Percentiles rank a stretch among this genome's conserved stretches.
phyloP scores from a whole-genome alignment of 1,140 invertebrate species.

The Hypothenemus hampei region DNA sequence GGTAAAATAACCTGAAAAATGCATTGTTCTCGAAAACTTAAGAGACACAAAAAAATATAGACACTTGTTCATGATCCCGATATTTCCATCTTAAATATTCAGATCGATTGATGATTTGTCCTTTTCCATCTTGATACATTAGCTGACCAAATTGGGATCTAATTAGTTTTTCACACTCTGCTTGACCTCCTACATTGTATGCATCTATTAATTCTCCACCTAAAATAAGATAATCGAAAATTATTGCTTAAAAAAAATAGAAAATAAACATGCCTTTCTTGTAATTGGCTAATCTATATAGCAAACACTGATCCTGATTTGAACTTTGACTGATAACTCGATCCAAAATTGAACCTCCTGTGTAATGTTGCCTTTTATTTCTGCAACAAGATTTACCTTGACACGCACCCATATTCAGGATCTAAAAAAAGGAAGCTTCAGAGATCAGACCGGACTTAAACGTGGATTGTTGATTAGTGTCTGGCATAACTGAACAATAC shows the following conservation, averaged over 20 bases:
- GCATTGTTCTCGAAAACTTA: background rate
- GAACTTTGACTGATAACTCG: slow-evolving; percentile 80
- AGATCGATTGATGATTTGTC: slow-evolving; percentile 78
- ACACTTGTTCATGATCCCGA: slow-evolving; percentile 67
- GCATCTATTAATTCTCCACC: slow-evolving; percentile 79
- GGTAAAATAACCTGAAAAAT: slow-evolving; percentile 60
- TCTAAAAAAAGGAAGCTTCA: background rate
- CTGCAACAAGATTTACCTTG: slow-evolving; percentile 46
- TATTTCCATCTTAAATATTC: slow-evolving; percentile 93
- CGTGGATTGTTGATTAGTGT: background rate
- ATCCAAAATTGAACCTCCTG: slow-evolving; percentile 75
- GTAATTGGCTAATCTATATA: slow-evolving; percentile 84
- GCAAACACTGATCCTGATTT: slow-evolving; percentile 76
- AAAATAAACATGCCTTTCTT: slow-evolving; percentile 61
- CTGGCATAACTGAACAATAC: background rate
- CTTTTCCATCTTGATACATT: slow-evolving; percentile 86
- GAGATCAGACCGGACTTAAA: background rate
- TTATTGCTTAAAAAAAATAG: background rate
- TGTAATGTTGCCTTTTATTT: slow-evolving; percentile 42
- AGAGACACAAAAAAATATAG: background rate
- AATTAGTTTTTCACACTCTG: slow-evolving; percentile 80
- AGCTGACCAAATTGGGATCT: slow-evolving; percentile 82
- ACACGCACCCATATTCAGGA: slow-evolving; percentile 42
- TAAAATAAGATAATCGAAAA: slow-evolving; percentile 32
- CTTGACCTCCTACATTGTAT: slow-evolving; percentile 73